Evolutionary conservation across 2,797 vertebrate species (phyloP), one percentile per base, ranked within the genome.

Genomic region (Myripristis murdjan): DNA sequence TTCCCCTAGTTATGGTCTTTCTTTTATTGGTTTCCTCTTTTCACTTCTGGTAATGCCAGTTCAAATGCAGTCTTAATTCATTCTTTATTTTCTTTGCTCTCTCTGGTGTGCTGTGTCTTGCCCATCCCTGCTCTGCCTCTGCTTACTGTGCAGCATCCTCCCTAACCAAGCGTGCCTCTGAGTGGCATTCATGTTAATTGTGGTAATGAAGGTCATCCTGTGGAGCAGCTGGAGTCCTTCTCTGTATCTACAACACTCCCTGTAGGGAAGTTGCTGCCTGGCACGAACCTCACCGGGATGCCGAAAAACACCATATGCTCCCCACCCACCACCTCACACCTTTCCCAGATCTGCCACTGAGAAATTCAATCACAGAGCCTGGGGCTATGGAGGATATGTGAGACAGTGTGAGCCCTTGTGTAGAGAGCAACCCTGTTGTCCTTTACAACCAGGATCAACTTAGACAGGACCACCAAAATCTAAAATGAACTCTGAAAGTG

Each of bases 121-220:
- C 44, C 26, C 52, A 49, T 55, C 43, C 57, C 58, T 20, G 57
- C 56, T 63, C 28, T 54, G 26, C 47, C 49, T 26, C 20, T 61
- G 47, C 66, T 61, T 52, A 35, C 46, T 56, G 24, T 70, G 51
- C 63, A 79, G 31, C 43, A 44, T 74, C 59, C 44, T 60, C 55
- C 37, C 49, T 66, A 72, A 64, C 56, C 49, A 12, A 20, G 41
- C 65, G 53, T 73, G 74, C 44, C 67, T 82, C 11, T 93, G 92
- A 94, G 60, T 94, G 93, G 86, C 90, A 62, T 72, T 60, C 87
- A 80, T 92, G 76, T 82, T 94, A 93, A 94, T 95, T 92, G 81
- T 75, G 73, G 51, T 94, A 94, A 95, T 92, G 91, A 94, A 94
- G 89, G 93, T 94, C 91, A 92, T 78, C 85, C 73, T 69, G 65